Evolutionary conservation across 1,140 invertebrate species (phyloP).

Genomic region (Amyelois transitella): DNA sequence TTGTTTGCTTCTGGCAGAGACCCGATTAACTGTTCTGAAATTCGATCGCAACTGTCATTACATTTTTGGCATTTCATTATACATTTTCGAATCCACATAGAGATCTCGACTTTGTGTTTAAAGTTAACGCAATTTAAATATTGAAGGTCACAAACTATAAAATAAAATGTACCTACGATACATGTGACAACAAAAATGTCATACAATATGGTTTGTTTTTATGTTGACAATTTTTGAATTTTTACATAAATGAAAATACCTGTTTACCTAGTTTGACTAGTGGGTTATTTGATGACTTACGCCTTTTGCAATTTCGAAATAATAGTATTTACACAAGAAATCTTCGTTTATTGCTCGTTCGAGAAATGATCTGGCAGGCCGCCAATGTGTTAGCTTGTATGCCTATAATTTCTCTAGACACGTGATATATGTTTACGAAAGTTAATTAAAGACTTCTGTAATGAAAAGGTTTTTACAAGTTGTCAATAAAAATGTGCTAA

Average conservation of each 20-base stretch:
- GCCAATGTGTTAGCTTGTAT: not conserved
- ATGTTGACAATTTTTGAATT: too few species aligned
- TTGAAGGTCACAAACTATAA: too few species aligned
- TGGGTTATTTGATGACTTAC: not conserved
- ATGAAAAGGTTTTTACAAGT: too few species aligned
- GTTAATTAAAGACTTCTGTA: not conserved
- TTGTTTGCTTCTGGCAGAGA: conserved; percentile 23
- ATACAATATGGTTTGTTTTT: too few species aligned
- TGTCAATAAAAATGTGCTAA: too few species aligned
- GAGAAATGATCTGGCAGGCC: not conserved
- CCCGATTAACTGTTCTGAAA: not conserved
- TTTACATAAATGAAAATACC: not conserved
- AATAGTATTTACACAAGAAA: not conserved
- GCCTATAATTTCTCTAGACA: not conserved
- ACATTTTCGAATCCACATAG: too few species aligned
- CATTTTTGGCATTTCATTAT: too few species aligned
- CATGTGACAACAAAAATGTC: too few species aligned
- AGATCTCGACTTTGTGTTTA: too few species aligned
- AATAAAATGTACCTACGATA: too few species aligned
- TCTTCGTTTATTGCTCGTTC: not conserved
- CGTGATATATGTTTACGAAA: not conserved
- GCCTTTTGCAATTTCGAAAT: not conserved
- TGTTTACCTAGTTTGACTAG: not conserved
- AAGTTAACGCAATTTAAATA: too few species aligned
- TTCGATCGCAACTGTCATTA: not conserved